Evolutionary conservation across 1,140 invertebrate species (phyloP).

Genomic region (Wasmannia auropunctata): DNA sequence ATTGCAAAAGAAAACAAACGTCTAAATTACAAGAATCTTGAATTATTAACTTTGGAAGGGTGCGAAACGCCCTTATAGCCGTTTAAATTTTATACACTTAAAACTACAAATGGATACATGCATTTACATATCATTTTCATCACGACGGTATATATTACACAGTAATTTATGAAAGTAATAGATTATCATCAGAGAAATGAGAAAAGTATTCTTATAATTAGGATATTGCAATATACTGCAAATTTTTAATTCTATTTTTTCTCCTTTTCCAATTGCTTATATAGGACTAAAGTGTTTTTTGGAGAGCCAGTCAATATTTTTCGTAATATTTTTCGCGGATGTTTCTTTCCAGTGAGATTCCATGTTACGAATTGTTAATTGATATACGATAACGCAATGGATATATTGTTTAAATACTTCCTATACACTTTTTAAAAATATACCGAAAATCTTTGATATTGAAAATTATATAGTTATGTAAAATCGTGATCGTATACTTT

Average conservation of each 20-base stretch:
- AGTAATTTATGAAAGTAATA: conserved; percentile 59
- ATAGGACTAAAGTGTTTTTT: conserved; percentile 20
- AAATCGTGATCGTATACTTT: conserved; percentile 1
- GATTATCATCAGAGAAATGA: neutral
- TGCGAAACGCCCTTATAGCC: neutral
- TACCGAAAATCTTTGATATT: neutral
- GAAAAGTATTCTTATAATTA: conserved; percentile 32
- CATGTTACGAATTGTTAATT: neutral
- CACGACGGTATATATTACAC: conserved; percentile 56
- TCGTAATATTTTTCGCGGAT: conserved; percentile 2
- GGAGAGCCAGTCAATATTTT: conserved; percentile 23
- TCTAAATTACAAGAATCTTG: conserved; percentile 30
- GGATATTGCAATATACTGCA: conserved; percentile 19
- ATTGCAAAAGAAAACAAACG: neutral
- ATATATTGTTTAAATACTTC: conserved; percentile 8
- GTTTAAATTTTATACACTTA: conserved; percentile 18
- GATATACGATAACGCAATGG: neutral
- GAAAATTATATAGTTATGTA: conserved; percentile 29
- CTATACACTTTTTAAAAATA: neutral
- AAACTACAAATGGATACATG: conserved; percentile 31
- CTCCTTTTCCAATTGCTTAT: neutral
- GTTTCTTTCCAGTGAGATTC: conserved; percentile 20
- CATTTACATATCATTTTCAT: conserved; percentile 32
- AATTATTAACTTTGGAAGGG: conserved; percentile 27
- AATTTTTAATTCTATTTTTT: conserved; percentile 35